Base-by-base conservation (phyloP, 2,797 vertebrate species). In the Enteromius fasciolatus region DNA sequence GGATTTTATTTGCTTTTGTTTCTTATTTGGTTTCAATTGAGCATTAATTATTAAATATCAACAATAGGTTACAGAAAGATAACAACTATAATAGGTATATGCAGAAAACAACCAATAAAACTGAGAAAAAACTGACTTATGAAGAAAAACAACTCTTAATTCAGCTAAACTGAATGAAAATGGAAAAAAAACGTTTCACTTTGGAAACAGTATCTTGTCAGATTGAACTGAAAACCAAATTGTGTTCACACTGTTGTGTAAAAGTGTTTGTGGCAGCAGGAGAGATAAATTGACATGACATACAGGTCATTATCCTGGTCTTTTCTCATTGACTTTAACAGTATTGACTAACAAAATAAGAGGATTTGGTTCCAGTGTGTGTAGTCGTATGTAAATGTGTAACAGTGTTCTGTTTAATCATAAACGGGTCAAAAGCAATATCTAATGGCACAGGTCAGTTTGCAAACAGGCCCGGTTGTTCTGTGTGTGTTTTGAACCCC, bases 341-440 rank as follows among this genome's bases (percentile, higher is more conserved):
- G 90, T 93, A 92, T 93, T 93, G 93, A 94, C 91, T 91, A 89
- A 94, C 89, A 89, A 86, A 89, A 91, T 79, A 90, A 86, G 88
- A 87, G 52, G 25, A 73, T 83, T 75, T 79, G 83, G 36, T 84
- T 79, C 39, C 41, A 64, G 63, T 50, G 31, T 25, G 31, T 75
- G 23, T 82, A 12, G 59, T 63, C 72, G 48, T 57, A 20, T 11
- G 64, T 76, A 54, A 46, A 28, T 64, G 41, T 66, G 11, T 46
- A 63, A 63, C 72, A 63, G 64, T 54, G n/a, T 48, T 50, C 48
- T 33, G n/a, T 52, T 17, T 31, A 17, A 50, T 61, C 17, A 59
- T 59, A 25, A 59, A 59, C 54, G 5, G 28, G 70, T 54, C 46
- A 57, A 75, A 74, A 28, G 63, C 12, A 57, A 33, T 46, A 54